Evolutionary conservation across 2,888 invertebrate species (phyloP), one percentile per base, ranked within the genome.

Genomic region (Epinotia brunnichana): DNA sequence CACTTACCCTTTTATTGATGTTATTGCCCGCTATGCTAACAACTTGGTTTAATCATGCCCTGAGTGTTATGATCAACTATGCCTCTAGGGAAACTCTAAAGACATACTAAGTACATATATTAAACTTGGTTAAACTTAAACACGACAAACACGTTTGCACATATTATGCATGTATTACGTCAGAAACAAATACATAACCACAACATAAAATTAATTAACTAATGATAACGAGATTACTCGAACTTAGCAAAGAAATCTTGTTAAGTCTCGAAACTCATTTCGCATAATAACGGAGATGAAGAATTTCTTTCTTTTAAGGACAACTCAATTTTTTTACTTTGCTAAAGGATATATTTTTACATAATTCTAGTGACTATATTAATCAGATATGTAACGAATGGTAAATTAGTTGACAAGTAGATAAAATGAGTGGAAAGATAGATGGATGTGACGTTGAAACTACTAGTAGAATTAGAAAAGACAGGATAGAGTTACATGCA

Each of bases 11-110:
- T 41, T 53, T 35, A 56, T 56, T 56, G 56, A 11, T 66, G 41
- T 54, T 66, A 66, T 54, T 66, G 66, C 41, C 54, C 9, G 66
- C 66, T 54, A 64, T 35, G 35, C 35, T 63, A 63, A 63, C 35
- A 63, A 64, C 54, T 64, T 41, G 54, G 54, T 64, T 66, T 66
- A 66, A 66, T 66, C 41, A 56, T n/a, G 29, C 41, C 39, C 19
- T n/a, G 21, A 66, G 54, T 56, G 66, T 66, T 56, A 24, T 21
- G 41, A 41, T 54, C 54, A 66, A 66, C 56, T 66, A 41, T 41
- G 39, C 54, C 56, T 41, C 66, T 39, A n/a, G 56, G 24, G 56
- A 66, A 66, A 21, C 41, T 66, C 48, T 48, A n/a, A 21, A 66
- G 54, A 24, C 21, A 35, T 21, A 66, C 66, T n/a, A 56, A 56